Evolutionary conservation across 2,113 vertebrate species (phyloP).

Genomic region (Xenopus tropicalis): UCB_Xtro_10.0 CM004450.2:47840501-47841000

Average conservation of each 20-base stretch:
- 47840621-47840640: too few relatives aligned
- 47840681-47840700: too few relatives aligned
- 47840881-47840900: conserved; percentile 20
- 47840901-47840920: neutral
- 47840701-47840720: too few relatives aligned
- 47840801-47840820: neutral
- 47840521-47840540: too few relatives aligned
- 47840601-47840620: too few relatives aligned
- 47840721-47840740: neutral
- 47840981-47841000: conserved; percentile 43
- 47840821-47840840: neutral
- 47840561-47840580: too few relatives aligned
- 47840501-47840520: too few relatives aligned
- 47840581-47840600: too few relatives aligned
- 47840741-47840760: neutral
- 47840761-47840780: neutral
- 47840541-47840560: too few relatives aligned
- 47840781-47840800: neutral
- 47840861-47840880: conserved; percentile 14
- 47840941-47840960: conserved; percentile 8
- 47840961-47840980: conserved; percentile 30
- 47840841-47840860: conserved; percentile 18
- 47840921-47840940: conserved; percentile 26
- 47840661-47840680: too few relatives aligned
- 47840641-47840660: too few relatives aligned